Percentiles rank a stretch among this genome's conserved stretches.
Evolutionary conservation across 2,888 invertebrate species (phyloP).

Genomic region (Tridacna gigas): DNA sequence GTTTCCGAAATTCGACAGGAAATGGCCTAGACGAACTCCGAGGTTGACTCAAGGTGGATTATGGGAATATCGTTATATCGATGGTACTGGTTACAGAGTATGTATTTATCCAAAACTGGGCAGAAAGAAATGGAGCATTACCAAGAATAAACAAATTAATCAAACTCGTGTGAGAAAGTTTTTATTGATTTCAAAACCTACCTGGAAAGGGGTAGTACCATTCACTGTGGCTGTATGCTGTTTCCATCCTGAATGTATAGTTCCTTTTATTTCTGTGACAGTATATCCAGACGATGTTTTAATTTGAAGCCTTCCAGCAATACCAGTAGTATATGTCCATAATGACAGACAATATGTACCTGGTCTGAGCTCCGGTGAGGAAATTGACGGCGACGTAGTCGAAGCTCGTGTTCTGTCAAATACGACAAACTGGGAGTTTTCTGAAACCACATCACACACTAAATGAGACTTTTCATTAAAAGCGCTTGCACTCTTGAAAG

Average conservation of each 20-base stretch:
- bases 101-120: too few species aligned
- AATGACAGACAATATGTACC: constrained; percentile 14
- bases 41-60: too few species aligned
- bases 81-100: too few species aligned
- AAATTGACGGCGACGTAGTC: not conserved
- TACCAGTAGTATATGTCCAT: not conserved
- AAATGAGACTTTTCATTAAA: not conserved
- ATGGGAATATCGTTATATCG: too few species aligned
- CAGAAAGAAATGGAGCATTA: too few species aligned
- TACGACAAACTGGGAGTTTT: constrained; percentile 6
- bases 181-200: not conserved
- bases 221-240: not conserved
- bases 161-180: too few species aligned
- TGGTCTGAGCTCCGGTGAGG: constrained; percentile 13
- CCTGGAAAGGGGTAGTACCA: constrained; percentile 1
- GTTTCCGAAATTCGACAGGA: too few species aligned
- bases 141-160: too few species aligned
- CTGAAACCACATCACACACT: not conserved
- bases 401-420: not conserved
- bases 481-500: not conserved
- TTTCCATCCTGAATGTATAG: not conserved
- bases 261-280: constrained; percentile 11
- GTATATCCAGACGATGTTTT: constrained; percentile 4
- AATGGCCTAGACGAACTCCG: too few species aligned
- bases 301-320: not conserved